These are phyloP conservation scores for Listrodromus nycthemerus DNA, from an alignment of 2,888 invertebrate genomes.

Conservation along the genomic window DNA sequence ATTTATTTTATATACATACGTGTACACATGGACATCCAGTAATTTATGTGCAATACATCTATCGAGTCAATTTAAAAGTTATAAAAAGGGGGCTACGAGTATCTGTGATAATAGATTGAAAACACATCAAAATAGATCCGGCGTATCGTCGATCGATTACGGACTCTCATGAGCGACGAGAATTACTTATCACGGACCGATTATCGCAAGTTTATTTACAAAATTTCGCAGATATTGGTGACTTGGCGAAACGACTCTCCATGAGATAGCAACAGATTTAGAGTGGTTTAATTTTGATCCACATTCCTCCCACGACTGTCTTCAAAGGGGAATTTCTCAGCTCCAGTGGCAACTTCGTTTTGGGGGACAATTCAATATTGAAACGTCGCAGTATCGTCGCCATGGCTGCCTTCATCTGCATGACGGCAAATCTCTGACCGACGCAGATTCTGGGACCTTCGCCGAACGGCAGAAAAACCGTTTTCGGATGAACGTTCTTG, in stretches of 20 bases:
- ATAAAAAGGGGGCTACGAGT: neutral
- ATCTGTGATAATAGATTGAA: neutral
- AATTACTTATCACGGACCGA: neutral
- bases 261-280: neutral
- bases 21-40: neutral
- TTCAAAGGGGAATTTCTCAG: slow-evolving; percentile 33
- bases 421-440: slow-evolving; percentile 75
- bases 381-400: slow-evolving; percentile 69
- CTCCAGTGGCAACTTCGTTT: slow-evolving; percentile 70
- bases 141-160: neutral
- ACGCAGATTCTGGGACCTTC: slow-evolving; percentile 78
- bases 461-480: slow-evolving; percentile 74
- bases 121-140: neutral
- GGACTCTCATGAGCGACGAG: neutral
- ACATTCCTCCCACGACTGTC: slow-evolving; percentile 65
- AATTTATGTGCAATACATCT: neutral
- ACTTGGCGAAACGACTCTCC: neutral
- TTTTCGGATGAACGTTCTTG: slow-evolving; percentile 68
- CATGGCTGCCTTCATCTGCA: slow-evolving; percentile 71
- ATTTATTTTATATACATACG: neutral
- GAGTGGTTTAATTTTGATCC: slow-evolving; percentile 59
- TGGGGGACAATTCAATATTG: slow-evolving; percentile 70
- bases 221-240: neutral
- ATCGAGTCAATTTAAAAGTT: neutral
- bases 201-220: neutral